A percentile compares a stretch with the other conserved stretches of the same genome.
Evolutionary conservation across 2,113 vertebrate species (phyloP).

Genomic region (Speoplatyrhinus poulsoni): DNA sequence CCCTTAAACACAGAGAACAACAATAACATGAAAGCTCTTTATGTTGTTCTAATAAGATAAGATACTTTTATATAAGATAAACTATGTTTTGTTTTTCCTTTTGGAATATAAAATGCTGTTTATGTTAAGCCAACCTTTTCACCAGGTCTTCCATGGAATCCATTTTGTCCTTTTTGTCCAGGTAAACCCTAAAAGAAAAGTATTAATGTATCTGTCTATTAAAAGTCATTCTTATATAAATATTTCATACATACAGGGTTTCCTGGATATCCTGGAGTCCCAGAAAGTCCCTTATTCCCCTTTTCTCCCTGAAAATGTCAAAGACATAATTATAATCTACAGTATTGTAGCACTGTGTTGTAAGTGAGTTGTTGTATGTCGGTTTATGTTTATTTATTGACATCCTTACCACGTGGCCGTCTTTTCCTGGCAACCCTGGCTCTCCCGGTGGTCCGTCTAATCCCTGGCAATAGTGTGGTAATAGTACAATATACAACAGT

Average conservation of each 20-base stretch:
- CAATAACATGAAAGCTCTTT: background rate
- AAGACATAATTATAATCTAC: background rate
- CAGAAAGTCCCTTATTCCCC: constrained; percentile 82
- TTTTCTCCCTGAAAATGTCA: constrained; percentile 82
- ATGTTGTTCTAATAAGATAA: too few relatives aligned
- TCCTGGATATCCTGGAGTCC: constrained; percentile 84
- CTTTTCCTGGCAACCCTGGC: constrained; percentile 82
- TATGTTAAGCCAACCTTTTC: constrained; percentile 82
- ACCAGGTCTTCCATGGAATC: constrained; percentile 83
- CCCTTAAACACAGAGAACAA: constrained; percentile 60
- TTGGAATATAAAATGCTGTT: background rate
- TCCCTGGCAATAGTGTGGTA: constrained; percentile 75
- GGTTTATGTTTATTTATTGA: background rate
- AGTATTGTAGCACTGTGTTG: background rate
- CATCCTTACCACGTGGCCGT: constrained; percentile 83
- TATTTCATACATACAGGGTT: constrained; percentile 78
- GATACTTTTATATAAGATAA: too few relatives aligned
- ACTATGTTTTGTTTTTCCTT: background rate
- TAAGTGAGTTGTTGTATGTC: background rate
- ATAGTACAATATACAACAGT: background rate
- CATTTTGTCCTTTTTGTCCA: constrained; percentile 87
- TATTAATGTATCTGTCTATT: background rate
- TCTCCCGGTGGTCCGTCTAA: constrained; percentile 82
- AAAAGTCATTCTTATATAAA: background rate
- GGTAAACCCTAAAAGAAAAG: constrained; percentile 79